Evolutionary conservation across 1,140 invertebrate genomes (phyloP), one percentile per base, ranked within the genome.

Genomic region (Aphaenogaster floridana): DNA sequence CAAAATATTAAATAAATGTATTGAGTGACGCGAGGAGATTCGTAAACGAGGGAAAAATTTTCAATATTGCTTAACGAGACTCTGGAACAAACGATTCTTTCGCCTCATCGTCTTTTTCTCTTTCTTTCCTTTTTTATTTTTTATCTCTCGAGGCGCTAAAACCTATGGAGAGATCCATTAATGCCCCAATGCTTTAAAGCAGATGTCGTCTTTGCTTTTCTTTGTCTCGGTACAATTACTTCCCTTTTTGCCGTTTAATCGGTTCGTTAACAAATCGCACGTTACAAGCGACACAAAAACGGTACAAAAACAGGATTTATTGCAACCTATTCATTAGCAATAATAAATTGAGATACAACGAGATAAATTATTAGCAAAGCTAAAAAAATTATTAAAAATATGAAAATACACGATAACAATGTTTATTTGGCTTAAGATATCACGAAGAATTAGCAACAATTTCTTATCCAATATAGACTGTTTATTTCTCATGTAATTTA

Each of bases 221-320:
- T 39, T 76, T 45, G 17, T 2, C 15, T 59, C 1, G 28, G n/a
- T 8, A 48, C 52, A 50, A 34, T 45, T 48, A 34, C 9, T 21
- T 5, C 1, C 3, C 15, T 69, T 74, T 69, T 72, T n/a, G 11
- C 21, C 45, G 21, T 72, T 88, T 86, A 88, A 48, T 34, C n/a
- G 42, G 57, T 71, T 88, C 87, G 79, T 91, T 91, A 87, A 83
- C n/a, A 68, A 91, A 91, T 89, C 64, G 86, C 54, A 89, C 4
- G n/a, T 57, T 59, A 21, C 54, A 76, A 42, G 21, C 13, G 13
- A 61, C 28, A 28, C 28, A 28, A 28, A 28, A 28, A 28, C 28
- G 28, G 28, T 28, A 28, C 7, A 48, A 54, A 57, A 79, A 8
- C 34, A n/a, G n/a, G 59, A 74, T 86, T 76, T 77, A 89, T 34